Evolutionary conservation across 2,888 invertebrate species (phyloP), one percentile per base, ranked within the genome.

Genomic region (Emmelina monodactyla): DNA sequence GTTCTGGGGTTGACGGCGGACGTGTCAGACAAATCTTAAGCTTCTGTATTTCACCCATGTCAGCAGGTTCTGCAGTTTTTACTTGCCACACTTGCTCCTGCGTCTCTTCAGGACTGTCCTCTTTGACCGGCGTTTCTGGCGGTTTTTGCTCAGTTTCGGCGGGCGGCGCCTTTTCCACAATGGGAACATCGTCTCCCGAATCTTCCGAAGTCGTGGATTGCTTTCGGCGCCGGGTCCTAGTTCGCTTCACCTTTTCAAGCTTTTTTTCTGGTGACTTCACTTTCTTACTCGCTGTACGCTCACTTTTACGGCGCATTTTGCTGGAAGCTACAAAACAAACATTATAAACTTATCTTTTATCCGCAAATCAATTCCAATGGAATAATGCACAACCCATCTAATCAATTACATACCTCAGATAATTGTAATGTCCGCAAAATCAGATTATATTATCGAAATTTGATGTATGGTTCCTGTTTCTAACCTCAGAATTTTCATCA

Each of bases 221-320:
- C 47, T 72, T 82, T 50, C 62, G 75, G 50, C 80, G 82, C 52
- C 78, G 78, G 41, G 81, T 81, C 51, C 76, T 81, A 41, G 78
- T 80, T 34, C 75, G 81, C 47, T 80, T 84, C 33, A 63, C 60
- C 49, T 82, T 84, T 38, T 83, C 84, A 22, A 69, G 39, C 45
- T 83, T 83, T 55, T 85, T 85, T 43, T 88, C 88, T 28, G 87
- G 85, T 31, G 88, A 84, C 59, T 87, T 87, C 5, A 83, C 65
- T 62, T 88, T 87, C 58, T 85, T 87, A 55, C 40, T 58, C 34
- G 72, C 57, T 82, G 82, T 61, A 82, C 87, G 72, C 84, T 89
- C 87, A 64, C 89, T 89, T 72, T 89, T 89, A 49, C 89, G 88
- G 62, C 89, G 86, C 90, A 90, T 90, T 47, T 37, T 37, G 7